phyloP scores from a whole-genome alignment of 2,113 vertebrate genomes.

The Uria lomvia region DNA sequence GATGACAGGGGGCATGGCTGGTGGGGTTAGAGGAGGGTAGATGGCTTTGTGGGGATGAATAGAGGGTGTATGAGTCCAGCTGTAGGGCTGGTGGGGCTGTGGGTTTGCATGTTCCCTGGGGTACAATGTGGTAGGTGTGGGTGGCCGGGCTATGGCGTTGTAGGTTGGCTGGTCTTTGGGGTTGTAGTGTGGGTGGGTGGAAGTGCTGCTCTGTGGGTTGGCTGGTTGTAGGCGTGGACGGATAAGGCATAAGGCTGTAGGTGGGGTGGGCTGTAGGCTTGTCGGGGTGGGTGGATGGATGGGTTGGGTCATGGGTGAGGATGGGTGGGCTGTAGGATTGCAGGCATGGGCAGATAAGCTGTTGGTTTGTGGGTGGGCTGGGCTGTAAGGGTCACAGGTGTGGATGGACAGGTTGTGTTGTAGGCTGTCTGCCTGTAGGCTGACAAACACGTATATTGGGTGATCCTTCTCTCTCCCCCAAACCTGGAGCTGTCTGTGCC shows the following conservation, averaged over 20 bases:
- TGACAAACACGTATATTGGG: rapidly evolving
- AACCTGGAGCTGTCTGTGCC: neutral
- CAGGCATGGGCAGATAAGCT: rapidly evolving
- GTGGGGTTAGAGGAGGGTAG: neutral
- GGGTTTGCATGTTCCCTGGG: neutral
- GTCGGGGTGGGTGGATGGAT: neutral
- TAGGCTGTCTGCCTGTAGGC: neutral
- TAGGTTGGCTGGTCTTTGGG: neutral
- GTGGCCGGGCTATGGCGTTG: neutral
- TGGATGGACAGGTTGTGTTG: neutral
- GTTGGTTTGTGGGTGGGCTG: neutral
- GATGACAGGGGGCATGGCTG: neutral
- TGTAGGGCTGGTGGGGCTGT: neutral
- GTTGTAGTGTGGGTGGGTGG: neutral
- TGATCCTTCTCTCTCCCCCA: neutral
- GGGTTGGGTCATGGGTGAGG: neutral
- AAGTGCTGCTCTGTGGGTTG: neutral
- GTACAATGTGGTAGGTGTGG: rapidly evolving
- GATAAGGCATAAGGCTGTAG: neutral
- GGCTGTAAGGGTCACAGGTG: neutral
- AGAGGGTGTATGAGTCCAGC: neutral
- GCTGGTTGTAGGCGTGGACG: neutral
- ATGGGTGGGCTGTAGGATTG: neutral
- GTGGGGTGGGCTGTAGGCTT: neutral
- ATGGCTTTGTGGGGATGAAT: neutral